Base-by-base conservation (phyloP, 2,888 invertebrate species). In the Dusona sp. region DNA sequence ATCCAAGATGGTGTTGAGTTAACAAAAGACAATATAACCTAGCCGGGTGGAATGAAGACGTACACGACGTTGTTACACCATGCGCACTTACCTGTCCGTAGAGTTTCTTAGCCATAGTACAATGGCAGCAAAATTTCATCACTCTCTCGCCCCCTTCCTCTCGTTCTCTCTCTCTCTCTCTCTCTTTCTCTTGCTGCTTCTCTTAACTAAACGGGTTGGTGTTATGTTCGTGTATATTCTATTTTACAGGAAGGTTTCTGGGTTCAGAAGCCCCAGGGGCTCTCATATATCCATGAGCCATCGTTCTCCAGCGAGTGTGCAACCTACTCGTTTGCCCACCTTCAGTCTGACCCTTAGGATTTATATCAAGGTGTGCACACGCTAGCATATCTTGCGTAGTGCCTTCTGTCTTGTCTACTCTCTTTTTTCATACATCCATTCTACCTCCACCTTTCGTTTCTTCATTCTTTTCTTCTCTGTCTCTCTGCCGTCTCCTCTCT, bases 71-170 rank as follows among this genome's bases (percentile, higher is more conserved):
- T 84, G 83, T 79, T 82, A 82, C 75, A 79, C 81, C 81, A 54
- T 45, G 80, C 57, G 80, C 78, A 79, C 81, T 84, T 78, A 74
- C 84, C 86, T 86, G 84, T 84, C 75, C 80, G 73, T 70, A 25
- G 84, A 86, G 84, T 86, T 86, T 84, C 86, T 86, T 86, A 54
- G 84, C 75, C 29, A 68, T 67, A 25, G 84, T 54, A 86, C 86
- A 86, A 86, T 84, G 79, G 78, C 73, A 77, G 72, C 81, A 73
- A 78, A 84, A 83, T 64, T 78, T 77, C 77, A 67, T 77, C 65
- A n/a, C 75, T 67, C 68, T 45, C 70, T 38, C n/a, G n/a, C n/a
- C n/a, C n/a, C n/a, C n/a, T n/a, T n/a, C n/a, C 57, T 68, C 36
- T 22, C 57, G 38, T n/a, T 25, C 75, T 25, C 74, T 61, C 77